Base-by-base conservation (phyloP, 2,888 invertebrate genomes). In the Anthophora plumipes region DNA sequence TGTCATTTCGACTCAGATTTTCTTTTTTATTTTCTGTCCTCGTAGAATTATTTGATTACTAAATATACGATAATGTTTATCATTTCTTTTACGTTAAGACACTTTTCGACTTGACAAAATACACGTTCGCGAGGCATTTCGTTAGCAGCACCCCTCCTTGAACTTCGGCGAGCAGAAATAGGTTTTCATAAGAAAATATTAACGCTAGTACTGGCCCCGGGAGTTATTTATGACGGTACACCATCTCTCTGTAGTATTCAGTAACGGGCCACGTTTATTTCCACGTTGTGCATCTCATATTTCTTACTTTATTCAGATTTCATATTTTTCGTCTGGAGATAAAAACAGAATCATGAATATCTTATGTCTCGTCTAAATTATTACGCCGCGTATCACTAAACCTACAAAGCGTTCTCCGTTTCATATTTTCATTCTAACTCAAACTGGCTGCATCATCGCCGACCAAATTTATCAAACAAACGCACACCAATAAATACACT, bases 291-390 rank as follows among this genome's bases (percentile, higher is more conserved):
- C 63, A 43, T 78, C 77, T 77, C 77, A 39, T 78, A 77, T 78
- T 77, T 77, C 77, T 77, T 68, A 78, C 63, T 78, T 78, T 78
- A 78, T 78, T 78, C 77, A 57, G 68, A 78, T 78, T 78, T 78
- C 77, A 68, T 57, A 63, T 73, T 77, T 77, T 46, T 63, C 55
- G 61, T 55, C 77, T 25, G 48, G 43, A 63, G 77, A 68, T 78
- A 77, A 77, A 77, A 57, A 50, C 37, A 12, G 39, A 68, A 68
- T 43, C n/a, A 68, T 37, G 68, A 77, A 55, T 57, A 50, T 25
- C 77, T 43, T 14, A 50, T 43, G 61, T 50, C 77, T 14, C n/a
- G 37, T 57, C 20, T 77, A 78, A 77, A 68, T 63, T 63, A 46
- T 78, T 77, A 12, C 39, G 31, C 37, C 22, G 39, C 12, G 25